A percentile compares a stretch with the other conserved stretches of the same genome.
Conservation (phyloP, 1,140 invertebrate species). For the Marisa cornuarietis region DNA sequence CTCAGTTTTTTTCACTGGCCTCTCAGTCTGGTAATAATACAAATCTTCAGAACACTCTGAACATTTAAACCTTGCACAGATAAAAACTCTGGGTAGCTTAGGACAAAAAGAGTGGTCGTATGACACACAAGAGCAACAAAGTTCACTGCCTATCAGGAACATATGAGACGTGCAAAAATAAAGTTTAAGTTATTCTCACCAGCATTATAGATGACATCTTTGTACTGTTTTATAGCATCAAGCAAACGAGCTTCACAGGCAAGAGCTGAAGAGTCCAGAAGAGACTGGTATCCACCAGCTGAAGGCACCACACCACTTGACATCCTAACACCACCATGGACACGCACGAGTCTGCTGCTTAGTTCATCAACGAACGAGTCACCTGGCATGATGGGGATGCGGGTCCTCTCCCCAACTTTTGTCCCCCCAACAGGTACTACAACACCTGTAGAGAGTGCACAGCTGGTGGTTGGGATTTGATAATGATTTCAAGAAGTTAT, state of each 20-base stretch:
- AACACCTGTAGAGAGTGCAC: conserved; percentile 37
- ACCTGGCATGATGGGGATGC: conserved; percentile 53
- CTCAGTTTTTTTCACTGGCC: too few relatives aligned
- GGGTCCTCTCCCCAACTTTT: conserved; percentile 31
- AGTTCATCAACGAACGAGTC: conserved; percentile 50
- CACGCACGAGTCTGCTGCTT: conserved; percentile 50
- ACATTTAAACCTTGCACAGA: too few relatives aligned
- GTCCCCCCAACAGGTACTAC: conserved; percentile 58
- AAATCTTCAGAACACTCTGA: too few relatives aligned
- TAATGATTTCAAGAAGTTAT: not conserved
- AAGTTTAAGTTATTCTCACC: conserved; percentile 30
- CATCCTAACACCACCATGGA: conserved; percentile 47
- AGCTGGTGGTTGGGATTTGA: not conserved
- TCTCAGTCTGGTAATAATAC: too few relatives aligned
- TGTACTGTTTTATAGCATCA: conserved; percentile 49
- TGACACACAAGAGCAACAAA: not conserved
- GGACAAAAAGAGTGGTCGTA: too few relatives aligned
- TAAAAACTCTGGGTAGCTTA: too few relatives aligned
- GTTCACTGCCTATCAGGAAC: not conserved
- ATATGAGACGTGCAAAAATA: not conserved
- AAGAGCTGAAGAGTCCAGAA: conserved; percentile 54
- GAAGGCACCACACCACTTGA: conserved; percentile 45
- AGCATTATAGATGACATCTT: conserved; percentile 43
- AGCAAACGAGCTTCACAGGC: conserved; percentile 52
- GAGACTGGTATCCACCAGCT: conserved; percentile 57